Conservation (phyloP, 2,888 invertebrate species). For the Ormyrus rosae region DNA sequence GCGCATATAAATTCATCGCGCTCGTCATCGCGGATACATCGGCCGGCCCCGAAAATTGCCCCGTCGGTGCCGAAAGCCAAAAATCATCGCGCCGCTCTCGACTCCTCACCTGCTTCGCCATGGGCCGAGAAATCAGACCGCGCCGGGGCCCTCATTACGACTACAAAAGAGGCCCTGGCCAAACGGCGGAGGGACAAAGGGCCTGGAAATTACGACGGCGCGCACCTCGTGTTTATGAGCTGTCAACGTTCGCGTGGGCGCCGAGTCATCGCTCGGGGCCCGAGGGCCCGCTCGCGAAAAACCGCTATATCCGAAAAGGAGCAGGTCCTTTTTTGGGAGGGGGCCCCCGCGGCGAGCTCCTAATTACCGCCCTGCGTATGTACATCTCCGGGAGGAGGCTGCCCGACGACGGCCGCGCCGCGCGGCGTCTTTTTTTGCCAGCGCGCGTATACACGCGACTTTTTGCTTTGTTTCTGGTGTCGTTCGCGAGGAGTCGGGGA, state of each 20-base stretch:
- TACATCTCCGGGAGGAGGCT: background rate
- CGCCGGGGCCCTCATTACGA: slow-evolving; percentile 20
- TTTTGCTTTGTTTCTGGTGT: no score
- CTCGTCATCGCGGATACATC: no score
- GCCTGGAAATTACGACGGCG: slow-evolving; percentile 35
- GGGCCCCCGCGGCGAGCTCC: slow-evolving; percentile 61
- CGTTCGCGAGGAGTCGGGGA: no score
- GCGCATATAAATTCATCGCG: no score
- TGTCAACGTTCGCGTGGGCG: slow-evolving; percentile 48
- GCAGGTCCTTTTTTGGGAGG: slow-evolving; percentile 8
- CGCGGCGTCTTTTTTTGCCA: no score
- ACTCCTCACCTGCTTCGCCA: no score
- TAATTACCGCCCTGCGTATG: slow-evolving; percentile 63
- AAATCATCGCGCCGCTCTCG: no score
- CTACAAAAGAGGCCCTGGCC: background rate
- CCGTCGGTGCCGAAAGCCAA: no score
- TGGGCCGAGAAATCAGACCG: no score
- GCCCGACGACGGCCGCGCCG: background rate
- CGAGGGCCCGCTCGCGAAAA: slow-evolving; percentile 1
- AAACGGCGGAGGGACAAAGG: slow-evolving; percentile 8
- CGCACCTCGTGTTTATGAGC: slow-evolving; percentile 38
- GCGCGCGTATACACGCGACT: no score
- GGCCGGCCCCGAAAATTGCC: no score
- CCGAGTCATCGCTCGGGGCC: slow-evolving; percentile 38
- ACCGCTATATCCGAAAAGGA: slow-evolving; percentile 43